These are phyloP conservation scores for Amphipyra berbera DNA, from an alignment of 2,888 invertebrate species.

Conservation along the genomic window DNA sequence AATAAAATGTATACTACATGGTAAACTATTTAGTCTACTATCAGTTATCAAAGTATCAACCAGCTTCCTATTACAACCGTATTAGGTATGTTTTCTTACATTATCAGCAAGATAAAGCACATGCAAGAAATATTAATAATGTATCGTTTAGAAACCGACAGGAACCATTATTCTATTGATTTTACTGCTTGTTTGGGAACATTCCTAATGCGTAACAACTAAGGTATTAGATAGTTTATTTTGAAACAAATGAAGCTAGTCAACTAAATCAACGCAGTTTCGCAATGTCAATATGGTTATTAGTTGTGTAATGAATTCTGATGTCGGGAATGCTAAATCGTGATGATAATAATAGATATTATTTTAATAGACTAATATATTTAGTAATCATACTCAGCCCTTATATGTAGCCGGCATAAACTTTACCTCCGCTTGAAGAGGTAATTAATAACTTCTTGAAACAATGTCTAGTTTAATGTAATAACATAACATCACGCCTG, in stretches of 20 bases:
- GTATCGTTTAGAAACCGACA: conserved; percentile 50
- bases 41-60: conserved; percentile 19
- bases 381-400: no score
- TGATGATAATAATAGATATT: conserved; percentile 42
- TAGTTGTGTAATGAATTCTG: conserved; percentile 56
- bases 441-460: no score
- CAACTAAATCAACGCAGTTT: conserved; percentile 60
- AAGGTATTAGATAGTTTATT: conserved; percentile 54
- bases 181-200: conserved; percentile 38
- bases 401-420: no score
- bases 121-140: conserved; percentile 58
- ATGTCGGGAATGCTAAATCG: conserved; percentile 41
- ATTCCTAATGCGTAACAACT: conserved; percentile 45
- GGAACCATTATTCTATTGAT: conserved; percentile 50
- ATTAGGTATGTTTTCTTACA: conserved; percentile 45
- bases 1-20: conserved; percentile 35
- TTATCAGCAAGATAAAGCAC: conserved; percentile 52
- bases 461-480: no score
- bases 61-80: conserved; percentile 39
- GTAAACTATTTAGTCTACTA: conserved; percentile 43
- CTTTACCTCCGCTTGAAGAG: no score
- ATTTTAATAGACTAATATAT: conserved; percentile 22
- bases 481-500: no score
- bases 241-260: conserved; percentile 56
- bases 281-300: conserved; percentile 59